Evolutionary conservation across 2,113 vertebrate genomes (phyloP).

Genomic region (Origma solitaria): DNA sequence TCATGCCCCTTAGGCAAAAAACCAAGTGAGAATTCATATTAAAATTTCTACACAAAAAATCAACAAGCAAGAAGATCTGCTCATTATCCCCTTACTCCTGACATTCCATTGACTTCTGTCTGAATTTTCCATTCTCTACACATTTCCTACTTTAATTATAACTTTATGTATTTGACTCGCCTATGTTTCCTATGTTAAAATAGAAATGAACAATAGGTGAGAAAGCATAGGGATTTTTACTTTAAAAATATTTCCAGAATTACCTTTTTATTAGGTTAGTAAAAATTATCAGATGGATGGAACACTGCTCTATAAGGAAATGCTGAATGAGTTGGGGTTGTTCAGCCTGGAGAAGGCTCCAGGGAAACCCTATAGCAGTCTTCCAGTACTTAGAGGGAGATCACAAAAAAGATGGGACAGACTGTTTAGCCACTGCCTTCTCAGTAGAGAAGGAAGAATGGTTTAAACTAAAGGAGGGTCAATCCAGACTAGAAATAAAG

Average conservation of each 20-base stretch:
- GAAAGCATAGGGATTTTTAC: neutral
- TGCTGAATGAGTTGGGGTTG: neutral
- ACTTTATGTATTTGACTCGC: neutral
- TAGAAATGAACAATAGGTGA: neutral
- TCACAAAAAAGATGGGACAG: neutral
- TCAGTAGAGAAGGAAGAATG: neutral
- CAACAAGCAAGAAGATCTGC: neutral
- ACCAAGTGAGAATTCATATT: neutral
- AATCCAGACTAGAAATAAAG: neutral
- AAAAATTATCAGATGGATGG: neutral
- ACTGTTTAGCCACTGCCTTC: neutral
- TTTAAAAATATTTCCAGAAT: neutral
- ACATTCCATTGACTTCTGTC: neutral
- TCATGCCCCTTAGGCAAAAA: neutral
- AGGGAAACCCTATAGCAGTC: neutral
- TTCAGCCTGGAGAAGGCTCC: neutral
- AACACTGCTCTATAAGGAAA: neutral
- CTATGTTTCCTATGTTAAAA: neutral
- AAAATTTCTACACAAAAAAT: neutral
- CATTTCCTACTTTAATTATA: neutral
- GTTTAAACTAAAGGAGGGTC: neutral
- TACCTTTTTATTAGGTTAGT: neutral
- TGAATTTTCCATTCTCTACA: neutral
- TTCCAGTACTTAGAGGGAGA: neutral
- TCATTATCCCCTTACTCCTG: neutral